Conservation (phyloP, 2,888 invertebrate species). For the Cecidostiba fungosa region DNA sequence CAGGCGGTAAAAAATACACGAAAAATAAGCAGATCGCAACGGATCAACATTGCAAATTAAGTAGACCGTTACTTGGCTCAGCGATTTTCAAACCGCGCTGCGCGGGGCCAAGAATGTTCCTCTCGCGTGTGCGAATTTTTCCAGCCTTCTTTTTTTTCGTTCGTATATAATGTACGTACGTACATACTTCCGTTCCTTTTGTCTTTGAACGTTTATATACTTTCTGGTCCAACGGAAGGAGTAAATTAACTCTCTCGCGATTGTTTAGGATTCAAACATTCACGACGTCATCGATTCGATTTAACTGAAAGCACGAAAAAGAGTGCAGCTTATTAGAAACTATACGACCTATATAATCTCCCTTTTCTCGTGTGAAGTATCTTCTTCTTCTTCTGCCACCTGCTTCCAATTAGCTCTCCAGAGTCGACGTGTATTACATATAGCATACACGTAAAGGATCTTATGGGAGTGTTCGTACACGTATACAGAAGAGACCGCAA, state of each 20-base stretch:
- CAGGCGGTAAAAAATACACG: background rate
- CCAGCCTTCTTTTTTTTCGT: background rate
- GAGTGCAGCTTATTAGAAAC: too few species aligned
- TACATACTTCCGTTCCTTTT: background rate
- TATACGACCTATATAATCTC: background rate
- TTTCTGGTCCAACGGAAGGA: background rate
- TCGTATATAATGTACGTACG: too few species aligned
- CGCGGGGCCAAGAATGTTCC: background rate
- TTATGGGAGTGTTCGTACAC: too few species aligned
- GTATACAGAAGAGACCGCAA: background rate
- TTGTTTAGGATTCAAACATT: background rate
- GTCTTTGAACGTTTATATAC: background rate
- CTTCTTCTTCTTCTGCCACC: background rate
- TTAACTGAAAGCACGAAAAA: background rate
- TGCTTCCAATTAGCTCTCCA: conserved; percentile 4
- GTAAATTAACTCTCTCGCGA: background rate
- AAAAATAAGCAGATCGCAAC: conserved; percentile 34
- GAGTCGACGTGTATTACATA: background rate
- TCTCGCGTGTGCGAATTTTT: conserved; percentile 21
- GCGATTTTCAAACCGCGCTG: conserved; percentile 8
- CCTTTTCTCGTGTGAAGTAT: background rate
- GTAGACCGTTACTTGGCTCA: conserved; percentile 46
- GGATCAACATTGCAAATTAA: conserved; percentile 51
- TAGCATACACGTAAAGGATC: too few species aligned
- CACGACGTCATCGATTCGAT: background rate